A percentile compares a stretch with the other conserved stretches of the same genome.
Evolutionary conservation across 2,113 vertebrate genomes (phyloP).

Genomic region (Collichthys lucidus): DNA sequence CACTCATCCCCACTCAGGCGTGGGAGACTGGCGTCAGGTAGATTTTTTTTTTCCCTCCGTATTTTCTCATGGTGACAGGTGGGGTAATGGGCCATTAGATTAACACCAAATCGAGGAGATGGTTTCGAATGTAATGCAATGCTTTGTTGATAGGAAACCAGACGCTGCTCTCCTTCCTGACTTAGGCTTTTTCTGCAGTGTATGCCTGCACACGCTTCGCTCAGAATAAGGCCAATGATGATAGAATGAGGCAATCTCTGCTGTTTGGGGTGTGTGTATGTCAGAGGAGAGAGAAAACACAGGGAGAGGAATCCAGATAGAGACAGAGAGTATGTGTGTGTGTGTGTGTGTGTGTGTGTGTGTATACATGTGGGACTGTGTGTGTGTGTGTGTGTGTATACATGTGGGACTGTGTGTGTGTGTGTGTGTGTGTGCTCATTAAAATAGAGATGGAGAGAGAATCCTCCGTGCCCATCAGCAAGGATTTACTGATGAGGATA

Average conservation of each 20-base stretch:
- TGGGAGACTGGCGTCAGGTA: conserved; percentile 57
- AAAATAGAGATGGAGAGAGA: conserved; percentile 65
- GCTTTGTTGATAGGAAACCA: conserved; percentile 70
- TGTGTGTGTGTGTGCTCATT: conserved; percentile 71
- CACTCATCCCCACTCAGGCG: conserved; percentile 41
- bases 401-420: conserved; percentile 42
- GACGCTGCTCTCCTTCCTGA: conserved; percentile 54
- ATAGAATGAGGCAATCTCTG: conserved; percentile 83
- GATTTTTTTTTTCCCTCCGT: conserved; percentile 36
- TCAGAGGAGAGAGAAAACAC: conserved; percentile 61
- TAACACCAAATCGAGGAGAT: conserved; percentile 68
- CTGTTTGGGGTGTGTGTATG: conserved; percentile 66
- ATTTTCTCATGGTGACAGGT: conserved; percentile 70
- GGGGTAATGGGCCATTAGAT: conserved; percentile 77
- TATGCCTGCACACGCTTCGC: conserved; percentile 54
- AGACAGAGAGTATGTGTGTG: conserved; percentile 26
- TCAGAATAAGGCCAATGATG: conserved; percentile 82
- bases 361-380: conserved; percentile 41
- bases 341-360: conserved; percentile 36
- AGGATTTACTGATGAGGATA: conserved; percentile 78
- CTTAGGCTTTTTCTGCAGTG: conserved; percentile 58
- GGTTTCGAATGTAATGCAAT: conserved; percentile 59
- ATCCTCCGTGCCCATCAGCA: conserved; percentile 70
- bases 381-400: too few relatives aligned
- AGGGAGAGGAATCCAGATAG: conserved; percentile 49